Evolutionary conservation across 2,113 vertebrate genomes (phyloP), one percentile per base, ranked within the genome.

Genomic region (Talpa occidentalis): DNA sequence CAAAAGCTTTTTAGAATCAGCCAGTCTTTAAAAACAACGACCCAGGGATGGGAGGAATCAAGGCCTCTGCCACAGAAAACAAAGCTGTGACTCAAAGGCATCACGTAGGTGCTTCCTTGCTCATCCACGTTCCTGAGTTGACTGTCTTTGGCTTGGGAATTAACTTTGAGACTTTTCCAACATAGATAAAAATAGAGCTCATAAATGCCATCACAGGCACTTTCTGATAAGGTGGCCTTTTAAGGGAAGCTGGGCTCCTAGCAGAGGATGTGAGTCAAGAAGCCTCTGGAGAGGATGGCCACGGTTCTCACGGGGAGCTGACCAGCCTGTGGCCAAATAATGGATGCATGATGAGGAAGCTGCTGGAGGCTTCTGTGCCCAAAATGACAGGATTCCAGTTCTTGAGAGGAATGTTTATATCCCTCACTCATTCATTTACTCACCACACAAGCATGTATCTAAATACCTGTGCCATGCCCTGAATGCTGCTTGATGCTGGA

Each of bases 1-100:
- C 97, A 98, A 98, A 98, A 97, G 98, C 94, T 97, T 96, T 96
- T 94, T 96, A 96, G 97, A 98, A 97, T 94, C 96, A 97, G 97
- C 44, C 92, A 80, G 96, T 83, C 81, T 47, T 96, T 80, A 93
- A 93, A 98, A 98, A 97, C 97, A 97, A 97, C 97, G 96, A 96
- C 89, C 95, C 95, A 87, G 80, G 10, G 60, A 78, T 69, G 91
- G 96, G 97, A 96, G 95, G 97, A 95, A 79, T 52, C 59, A 74
- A 96, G 97, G 95, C 32, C 88, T 90, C 82, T 94, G 98, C 97
- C 96, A 97, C n/a, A 14, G 98, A 97, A 98, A 97, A 93, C 97
- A 98, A 96, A 97, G 97, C 97, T 54, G 69, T 96, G 94, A 96
- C 97, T 95, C 98, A 37, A 95, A 97, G 96, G 64, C 97, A 11